Percentiles rank a stretch among this genome's conserved stretches.
These are phyloP conservation scores for Centropyge bicolor DNA, from an alignment of 2,797 vertebrate species.

Conservation along the genomic window DNA sequence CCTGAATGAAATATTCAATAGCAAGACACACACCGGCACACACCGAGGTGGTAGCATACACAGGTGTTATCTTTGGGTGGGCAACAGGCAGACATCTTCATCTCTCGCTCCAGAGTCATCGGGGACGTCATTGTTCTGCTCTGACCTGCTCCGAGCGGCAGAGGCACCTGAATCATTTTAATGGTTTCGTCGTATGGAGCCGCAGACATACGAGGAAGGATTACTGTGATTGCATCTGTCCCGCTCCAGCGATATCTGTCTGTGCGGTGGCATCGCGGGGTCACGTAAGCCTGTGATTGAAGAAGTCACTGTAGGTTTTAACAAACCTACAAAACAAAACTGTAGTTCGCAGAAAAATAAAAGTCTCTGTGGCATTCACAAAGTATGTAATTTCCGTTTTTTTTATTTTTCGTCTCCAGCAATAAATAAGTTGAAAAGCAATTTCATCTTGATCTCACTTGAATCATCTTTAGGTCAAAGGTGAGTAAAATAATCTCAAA, in stretches of 20 bases:
- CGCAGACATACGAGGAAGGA: conserved; percentile 56
- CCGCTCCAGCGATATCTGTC: conserved; percentile 60
- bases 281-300: conserved; percentile 49
- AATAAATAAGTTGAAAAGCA: conserved; percentile 41
- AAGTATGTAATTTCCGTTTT: conserved; percentile 35
- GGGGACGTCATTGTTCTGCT: conserved; percentile 60
- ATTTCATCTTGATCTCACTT: conserved; percentile 42
- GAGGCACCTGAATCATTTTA: conserved; percentile 75
- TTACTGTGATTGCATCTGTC: conserved; percentile 68
- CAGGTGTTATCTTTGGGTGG: conserved; percentile 51
- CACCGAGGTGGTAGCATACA: conserved; percentile 30
- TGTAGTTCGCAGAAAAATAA: conserved; percentile 2
- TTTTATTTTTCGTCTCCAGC: neutral
- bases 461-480: conserved; percentile 35
- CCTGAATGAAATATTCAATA: conserved; percentile 67
- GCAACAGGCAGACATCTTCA: conserved; percentile 60
- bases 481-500: neutral
- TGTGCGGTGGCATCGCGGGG: conserved; percentile 46
- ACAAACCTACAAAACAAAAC: conserved; percentile 44
- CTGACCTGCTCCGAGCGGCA: conserved; percentile 50
- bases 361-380: conserved; percentile 18
- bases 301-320: conserved; percentile 36
- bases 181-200: conserved; percentile 63
- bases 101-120: conserved; percentile 48
- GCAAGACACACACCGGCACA: conserved; percentile 10